These are phyloP conservation scores for Tridacna gigas DNA, from an alignment of 2,888 invertebrate species.

Conservation along the genomic window DNA sequence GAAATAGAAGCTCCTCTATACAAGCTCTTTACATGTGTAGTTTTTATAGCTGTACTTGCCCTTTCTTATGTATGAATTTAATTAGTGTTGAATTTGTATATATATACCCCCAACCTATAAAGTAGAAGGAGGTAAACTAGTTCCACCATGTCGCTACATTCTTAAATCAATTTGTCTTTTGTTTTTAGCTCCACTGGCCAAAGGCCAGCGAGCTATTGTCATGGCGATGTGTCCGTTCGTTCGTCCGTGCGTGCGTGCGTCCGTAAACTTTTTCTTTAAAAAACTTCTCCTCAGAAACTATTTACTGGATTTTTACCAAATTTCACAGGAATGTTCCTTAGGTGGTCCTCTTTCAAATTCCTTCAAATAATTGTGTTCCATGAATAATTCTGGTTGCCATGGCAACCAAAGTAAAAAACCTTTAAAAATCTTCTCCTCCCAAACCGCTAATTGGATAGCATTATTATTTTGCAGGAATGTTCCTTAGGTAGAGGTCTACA, in stretches of 20 bases:
- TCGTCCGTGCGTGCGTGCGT: constrained; percentile 15
- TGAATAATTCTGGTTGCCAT: background rate
- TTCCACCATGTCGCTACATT: no score
- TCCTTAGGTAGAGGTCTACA: background rate
- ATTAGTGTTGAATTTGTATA: no score
- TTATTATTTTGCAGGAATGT: background rate
- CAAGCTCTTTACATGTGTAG: no score
- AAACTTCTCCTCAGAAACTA: background rate
- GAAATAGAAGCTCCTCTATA: no score
- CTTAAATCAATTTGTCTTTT: background rate
- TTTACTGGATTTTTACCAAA: background rate
- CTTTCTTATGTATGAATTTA: no score
- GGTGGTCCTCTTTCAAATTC: background rate
- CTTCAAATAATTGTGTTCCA: background rate
- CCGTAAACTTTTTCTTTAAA: constrained; percentile 3
- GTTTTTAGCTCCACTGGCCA: background rate
- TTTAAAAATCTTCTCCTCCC: background rate
- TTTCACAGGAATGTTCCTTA: background rate
- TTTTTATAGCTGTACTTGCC: no score
- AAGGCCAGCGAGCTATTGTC: background rate
- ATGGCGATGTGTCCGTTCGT: background rate
- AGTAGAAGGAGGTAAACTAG: no score
- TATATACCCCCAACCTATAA: no score
- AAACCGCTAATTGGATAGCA: background rate
- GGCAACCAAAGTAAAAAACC: background rate